Percentiles rank a stretch among this genome's conserved stretches.
phyloP scores from a whole-genome alignment of 2,888 invertebrate species.

The Tetropium fuscum region DNA sequence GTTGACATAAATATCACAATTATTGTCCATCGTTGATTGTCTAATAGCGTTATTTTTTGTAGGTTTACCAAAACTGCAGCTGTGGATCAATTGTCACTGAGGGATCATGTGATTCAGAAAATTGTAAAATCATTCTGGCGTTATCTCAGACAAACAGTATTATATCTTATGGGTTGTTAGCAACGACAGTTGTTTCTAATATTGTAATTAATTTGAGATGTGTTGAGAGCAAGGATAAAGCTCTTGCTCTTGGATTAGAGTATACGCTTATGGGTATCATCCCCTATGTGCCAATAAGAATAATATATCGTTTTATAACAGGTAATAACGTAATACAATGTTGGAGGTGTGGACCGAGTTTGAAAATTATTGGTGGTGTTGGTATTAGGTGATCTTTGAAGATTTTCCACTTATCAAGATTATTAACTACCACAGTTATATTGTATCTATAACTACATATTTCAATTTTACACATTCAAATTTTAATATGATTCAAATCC shows the following conservation, averaged over 20 bases:
- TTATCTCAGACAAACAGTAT: slow-evolving; percentile 60
- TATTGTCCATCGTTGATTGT: no score
- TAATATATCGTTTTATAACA: slow-evolving; percentile 72
- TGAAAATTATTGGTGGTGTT: neutral
- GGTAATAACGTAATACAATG: no score
- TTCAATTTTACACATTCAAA: no score
- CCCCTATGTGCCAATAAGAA: slow-evolving; percentile 73
- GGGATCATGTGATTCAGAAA: slow-evolving; percentile 69
- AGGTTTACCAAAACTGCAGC: slow-evolving; percentile 68
- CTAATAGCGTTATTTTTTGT: no score
- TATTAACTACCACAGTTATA: no score
- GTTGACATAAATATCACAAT: no score
- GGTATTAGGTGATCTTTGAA: no score
- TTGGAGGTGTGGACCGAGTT: no score
- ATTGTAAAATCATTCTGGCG: slow-evolving; percentile 68
- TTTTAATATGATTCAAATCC: no score
- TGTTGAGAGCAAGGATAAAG: slow-evolving; percentile 72
- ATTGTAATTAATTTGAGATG: slow-evolving; percentile 70
- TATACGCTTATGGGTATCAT: slow-evolving; percentile 69
- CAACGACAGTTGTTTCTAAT: slow-evolving; percentile 66
- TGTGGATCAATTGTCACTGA: slow-evolving; percentile 63
- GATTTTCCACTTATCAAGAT: no score
- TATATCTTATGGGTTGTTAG: slow-evolving; percentile 55
- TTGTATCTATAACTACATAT: no score
- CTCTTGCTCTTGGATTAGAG: slow-evolving; percentile 71